A percentile compares a stretch with the other conserved stretches of the same genome.
Conservation (phyloP, 1,140 invertebrate species). For the Helicoverpa armigera region DNA sequence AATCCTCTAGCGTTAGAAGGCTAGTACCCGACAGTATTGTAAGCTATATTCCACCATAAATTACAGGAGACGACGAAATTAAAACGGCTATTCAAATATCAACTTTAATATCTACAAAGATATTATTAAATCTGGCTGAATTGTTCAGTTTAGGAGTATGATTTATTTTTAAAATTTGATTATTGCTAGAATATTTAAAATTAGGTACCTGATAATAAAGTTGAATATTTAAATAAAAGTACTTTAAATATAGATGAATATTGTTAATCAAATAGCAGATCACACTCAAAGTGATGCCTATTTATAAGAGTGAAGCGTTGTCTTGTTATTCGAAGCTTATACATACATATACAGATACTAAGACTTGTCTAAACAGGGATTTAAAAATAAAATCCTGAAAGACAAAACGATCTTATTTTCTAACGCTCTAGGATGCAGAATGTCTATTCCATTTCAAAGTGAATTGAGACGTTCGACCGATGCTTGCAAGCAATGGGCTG, state of each 20-base stretch:
- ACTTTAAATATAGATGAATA: neutral
- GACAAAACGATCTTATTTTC: neutral
- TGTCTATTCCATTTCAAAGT: conserved; percentile 54
- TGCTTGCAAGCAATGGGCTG: conserved; percentile 69
- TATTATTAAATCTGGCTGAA: conserved; percentile 41
- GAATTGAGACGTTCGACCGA: conserved; percentile 71
- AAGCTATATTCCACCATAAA: conserved; percentile 43
- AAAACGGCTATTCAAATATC: conserved; percentile 35
- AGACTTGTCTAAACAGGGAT: neutral
- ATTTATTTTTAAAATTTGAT: conserved; percentile 21
- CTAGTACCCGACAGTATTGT: conserved; percentile 28
- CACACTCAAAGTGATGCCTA: neutral
- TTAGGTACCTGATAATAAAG: no score
- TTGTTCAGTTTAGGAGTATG: neutral
- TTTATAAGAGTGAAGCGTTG: no score
- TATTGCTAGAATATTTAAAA: neutral
- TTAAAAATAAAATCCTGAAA: neutral
- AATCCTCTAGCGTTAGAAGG: conserved; percentile 29
- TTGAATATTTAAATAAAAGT: no score
- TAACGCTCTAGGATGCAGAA: conserved; percentile 29
- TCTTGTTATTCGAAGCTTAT: no score
- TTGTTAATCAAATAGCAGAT: neutral
- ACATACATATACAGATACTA: no score
- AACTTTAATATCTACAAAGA: conserved; percentile 29
- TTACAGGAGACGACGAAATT: conserved; percentile 52